A percentile compares a stretch with the other conserved stretches of the same genome.
phyloP scores from a whole-genome alignment of 2,113 vertebrate species.

The Phaetusa simplex region DNA sequence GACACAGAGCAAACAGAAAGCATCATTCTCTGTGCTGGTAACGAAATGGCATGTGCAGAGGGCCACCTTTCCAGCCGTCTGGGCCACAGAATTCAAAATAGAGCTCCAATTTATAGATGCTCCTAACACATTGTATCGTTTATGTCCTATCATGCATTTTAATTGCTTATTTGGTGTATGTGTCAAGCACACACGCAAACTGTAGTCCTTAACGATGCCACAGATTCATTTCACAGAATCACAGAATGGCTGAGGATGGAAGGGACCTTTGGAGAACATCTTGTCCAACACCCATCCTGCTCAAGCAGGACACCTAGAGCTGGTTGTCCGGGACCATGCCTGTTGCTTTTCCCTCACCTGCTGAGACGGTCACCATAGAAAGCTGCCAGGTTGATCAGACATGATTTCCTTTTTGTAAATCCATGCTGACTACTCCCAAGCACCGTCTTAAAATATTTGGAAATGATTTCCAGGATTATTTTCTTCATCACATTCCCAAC shows the following conservation, averaged over 20 bases:
- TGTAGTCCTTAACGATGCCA: background rate
- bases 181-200: background rate
- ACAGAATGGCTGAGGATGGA: background rate
- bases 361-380: background rate
- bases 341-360: background rate
- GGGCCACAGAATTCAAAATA: background rate
- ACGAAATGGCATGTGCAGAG: background rate
- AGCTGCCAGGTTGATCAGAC: background rate
- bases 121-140: background rate
- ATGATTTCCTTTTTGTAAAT: background rate
- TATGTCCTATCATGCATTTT: background rate
- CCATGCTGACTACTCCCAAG: background rate
- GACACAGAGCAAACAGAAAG: background rate
- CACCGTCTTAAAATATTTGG: background rate
- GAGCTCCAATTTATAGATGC: background rate
- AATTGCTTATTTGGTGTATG: background rate
- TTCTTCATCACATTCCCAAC: background rate
- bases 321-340: background rate
- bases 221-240: background rate
- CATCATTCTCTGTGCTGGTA: background rate
- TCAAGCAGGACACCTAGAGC: background rate
- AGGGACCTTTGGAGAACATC: background rate
- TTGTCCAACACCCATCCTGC: background rate
- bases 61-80: background rate
- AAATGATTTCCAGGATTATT: background rate